These are phyloP conservation scores for Ranitomeya imitator DNA, from an alignment of 2,113 vertebrate genomes.

Conservation along the genomic window DNA sequence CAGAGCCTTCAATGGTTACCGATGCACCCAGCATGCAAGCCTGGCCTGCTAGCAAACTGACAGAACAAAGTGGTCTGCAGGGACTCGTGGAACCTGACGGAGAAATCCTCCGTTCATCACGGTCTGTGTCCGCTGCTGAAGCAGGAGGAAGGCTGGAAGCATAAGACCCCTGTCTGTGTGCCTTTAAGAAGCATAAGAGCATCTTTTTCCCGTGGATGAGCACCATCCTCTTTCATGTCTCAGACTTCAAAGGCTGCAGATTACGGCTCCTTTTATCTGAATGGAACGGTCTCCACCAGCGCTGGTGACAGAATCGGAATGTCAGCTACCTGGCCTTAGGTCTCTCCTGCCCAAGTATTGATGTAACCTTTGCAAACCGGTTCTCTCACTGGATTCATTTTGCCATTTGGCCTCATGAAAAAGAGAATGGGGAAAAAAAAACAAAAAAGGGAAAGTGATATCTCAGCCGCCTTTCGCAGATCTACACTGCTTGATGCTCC, in stretches of 20 bases:
- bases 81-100: constrained; percentile 11
- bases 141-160: constrained; percentile 12
- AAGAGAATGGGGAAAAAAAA: background rate
- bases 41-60: background rate
- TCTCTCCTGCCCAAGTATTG: constrained; percentile 32
- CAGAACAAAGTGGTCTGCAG: constrained; percentile 21
- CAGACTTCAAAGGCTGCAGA: constrained; percentile 71
- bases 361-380: constrained; percentile 35
- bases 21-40: constrained; percentile 15
- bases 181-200: constrained; percentile 65
- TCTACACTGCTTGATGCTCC: constrained; percentile 24
- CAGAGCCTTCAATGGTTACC: constrained; percentile 15
- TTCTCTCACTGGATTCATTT: constrained; percentile 5
- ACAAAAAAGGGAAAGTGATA: background rate
- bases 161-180: constrained; percentile 60
- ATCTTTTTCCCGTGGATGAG: constrained; percentile 64
- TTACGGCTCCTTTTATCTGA: constrained; percentile 71
- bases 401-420: constrained; percentile 19
- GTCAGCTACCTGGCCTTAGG: constrained; percentile 53
- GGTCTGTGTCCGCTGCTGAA: constrained; percentile 4
- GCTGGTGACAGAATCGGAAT: constrained; percentile 54
- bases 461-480: background rate
- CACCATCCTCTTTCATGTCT: constrained; percentile 69
- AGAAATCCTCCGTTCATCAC: constrained; percentile 6
- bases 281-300: constrained; percentile 66